Base-by-base conservation (phyloP, 2,888 invertebrate species). In the Sicus ferrugineus region DNA sequence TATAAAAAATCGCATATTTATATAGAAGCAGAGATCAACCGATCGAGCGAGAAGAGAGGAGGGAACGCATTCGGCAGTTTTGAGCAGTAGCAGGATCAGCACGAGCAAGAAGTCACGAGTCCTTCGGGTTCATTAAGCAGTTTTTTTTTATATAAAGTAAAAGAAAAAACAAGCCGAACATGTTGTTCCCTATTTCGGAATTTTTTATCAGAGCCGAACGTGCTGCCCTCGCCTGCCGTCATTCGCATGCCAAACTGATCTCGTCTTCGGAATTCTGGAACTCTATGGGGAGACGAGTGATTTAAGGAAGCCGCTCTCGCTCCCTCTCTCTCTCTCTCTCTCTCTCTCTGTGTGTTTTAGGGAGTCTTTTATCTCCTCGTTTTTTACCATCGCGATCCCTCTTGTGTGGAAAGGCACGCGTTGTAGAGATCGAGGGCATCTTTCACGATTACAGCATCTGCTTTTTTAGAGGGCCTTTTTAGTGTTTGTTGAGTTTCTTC, bases 141-240 rank as follows among this genome's bases (percentile, higher is more conserved):
- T 56, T 56, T 30, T 30, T 16, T 6, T 34, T 58, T 19, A n/a
- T n/a, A n/a, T n/a, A n/a, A n/a, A n/a, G n/a, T n/a, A n/a, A n/a
- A n/a, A n/a, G n/a, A n/a, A n/a, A n/a, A n/a, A n/a, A n/a, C n/a
- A n/a, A n/a, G n/a, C n/a, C n/a, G 19, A 5, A n/a, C 11, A 50
- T 50, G 9, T 48, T 62, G 42, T 42, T 3, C 16, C 46, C 31
- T 67, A 58, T 34, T 56, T 61, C 58, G 30, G 14, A 50, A 73
- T 77, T 76, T 75, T 75, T 66, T 64, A 69, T 54, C 54, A 69
- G 75, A 77, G 79, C 75, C 71, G 70, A 75, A 72, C 74, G 70
- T 70, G 76, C 72, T 62, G 70, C 69, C 54, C 65, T 67, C 72
- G 59, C 67, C 28, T 67, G 67, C 62, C 26, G 62, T 26, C 62